Evolutionary conservation across 1,140 invertebrate genomes (phyloP).

Genomic region (Polypedilum vanderplanki): DNA sequence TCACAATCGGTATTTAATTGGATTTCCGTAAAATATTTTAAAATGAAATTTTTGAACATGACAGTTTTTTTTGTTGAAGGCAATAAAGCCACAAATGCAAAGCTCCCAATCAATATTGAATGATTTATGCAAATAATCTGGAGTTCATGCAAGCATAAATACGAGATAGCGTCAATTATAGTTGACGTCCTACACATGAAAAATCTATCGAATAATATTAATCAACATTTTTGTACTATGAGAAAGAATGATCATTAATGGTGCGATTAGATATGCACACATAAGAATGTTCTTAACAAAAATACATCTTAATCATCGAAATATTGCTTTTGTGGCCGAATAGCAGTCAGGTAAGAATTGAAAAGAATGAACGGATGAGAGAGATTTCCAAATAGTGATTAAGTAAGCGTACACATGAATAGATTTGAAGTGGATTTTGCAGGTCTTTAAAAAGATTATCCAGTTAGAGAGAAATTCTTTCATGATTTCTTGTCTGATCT

Average conservation of each 20-base stretch:
- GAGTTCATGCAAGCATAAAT: too few species aligned
- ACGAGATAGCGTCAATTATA: too few species aligned
- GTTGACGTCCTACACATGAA: too few species aligned
- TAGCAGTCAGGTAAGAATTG: neutral
- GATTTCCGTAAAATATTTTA: constrained; percentile 9
- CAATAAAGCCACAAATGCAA: too few species aligned
- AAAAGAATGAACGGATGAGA: neutral
- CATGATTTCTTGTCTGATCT: neutral
- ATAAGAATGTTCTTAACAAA: neutral
- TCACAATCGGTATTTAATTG: neutral
- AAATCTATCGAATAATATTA: too few species aligned
- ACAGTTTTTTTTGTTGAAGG: too few species aligned
- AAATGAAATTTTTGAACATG: neutral
- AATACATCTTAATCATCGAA: neutral
- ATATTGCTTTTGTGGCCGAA: neutral
- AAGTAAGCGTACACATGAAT: neutral
- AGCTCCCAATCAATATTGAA: too few species aligned
- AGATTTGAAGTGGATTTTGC: neutral
- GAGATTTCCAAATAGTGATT: too few species aligned
- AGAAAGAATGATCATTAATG: neutral
- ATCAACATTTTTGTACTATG: too few species aligned
- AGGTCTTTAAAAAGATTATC: constrained; percentile 10
- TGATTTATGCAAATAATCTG: too few species aligned
- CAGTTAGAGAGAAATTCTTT: constrained; percentile 13
- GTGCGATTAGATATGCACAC: constrained; percentile 10